Evolutionary conservation across 2,888 invertebrate species (phyloP).

Genomic region (Leucoptera coffeella): DNA sequence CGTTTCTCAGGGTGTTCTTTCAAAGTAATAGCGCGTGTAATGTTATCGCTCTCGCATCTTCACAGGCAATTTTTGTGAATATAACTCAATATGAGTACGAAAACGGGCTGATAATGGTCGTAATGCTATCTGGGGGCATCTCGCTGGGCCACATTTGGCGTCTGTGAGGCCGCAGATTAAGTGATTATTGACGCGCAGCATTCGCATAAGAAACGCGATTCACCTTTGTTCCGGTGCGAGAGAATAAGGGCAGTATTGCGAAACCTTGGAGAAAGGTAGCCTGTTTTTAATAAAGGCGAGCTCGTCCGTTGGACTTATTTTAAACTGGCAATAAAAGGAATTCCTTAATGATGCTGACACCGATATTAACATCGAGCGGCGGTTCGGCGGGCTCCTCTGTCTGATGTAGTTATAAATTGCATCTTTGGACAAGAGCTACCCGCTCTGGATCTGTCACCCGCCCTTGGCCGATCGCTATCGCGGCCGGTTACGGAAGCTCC

Average conservation of each 20-base stretch:
- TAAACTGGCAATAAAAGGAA: conserved; percentile 49
- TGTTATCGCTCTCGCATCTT: too few species aligned
- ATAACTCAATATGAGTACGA: too few species aligned
- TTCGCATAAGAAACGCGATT: conserved; percentile 22
- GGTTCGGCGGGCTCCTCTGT: conserved; percentile 17
- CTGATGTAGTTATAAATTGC: conserved; percentile 46
- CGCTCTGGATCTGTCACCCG: too few species aligned
- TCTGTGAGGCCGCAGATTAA: conserved; percentile 24
- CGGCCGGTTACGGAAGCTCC: too few species aligned
- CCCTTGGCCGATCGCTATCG: too few species aligned
- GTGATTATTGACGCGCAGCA: conserved; percentile 26
- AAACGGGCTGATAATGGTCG: too few species aligned
- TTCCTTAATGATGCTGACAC: conserved; percentile 47
- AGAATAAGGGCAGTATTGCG: conserved; percentile 37
- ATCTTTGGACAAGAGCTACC: neutral
- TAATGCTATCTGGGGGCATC: too few species aligned
- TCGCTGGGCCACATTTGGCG: too few species aligned
- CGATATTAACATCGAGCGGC: conserved; percentile 38
- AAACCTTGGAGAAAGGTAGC: conserved; percentile 46
- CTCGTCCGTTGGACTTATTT: conserved; percentile 37
- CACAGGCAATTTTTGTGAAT: too few species aligned
- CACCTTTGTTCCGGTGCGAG: conserved; percentile 27
- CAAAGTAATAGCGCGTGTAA: too few species aligned
- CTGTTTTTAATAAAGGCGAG: conserved; percentile 34
- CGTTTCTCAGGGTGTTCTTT: too few species aligned